Base-by-base conservation (phyloP, 1,140 invertebrate species). In the Drosophila guanche region DNA sequence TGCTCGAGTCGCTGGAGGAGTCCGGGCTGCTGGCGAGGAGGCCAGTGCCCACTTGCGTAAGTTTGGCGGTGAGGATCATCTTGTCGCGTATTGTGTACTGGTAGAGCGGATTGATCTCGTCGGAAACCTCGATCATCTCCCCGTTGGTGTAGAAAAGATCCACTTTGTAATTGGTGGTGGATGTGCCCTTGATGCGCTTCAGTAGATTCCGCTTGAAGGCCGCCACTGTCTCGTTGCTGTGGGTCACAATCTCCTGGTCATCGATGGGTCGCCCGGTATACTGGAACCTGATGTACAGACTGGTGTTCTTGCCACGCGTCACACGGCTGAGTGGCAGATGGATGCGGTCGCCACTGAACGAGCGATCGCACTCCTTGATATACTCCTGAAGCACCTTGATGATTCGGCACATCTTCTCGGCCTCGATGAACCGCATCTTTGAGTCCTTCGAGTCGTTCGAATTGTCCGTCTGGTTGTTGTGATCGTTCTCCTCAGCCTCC, bases 301-400 rank as follows among this genome's bases (percentile, higher is more conserved):
- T 94, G 77, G 98, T 94, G 86, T 98, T 96, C 92, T 98, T 97
- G 14, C 98, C 98, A 60, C 97, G 94, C 75, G 95, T 96, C 10
- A 97, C 96, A 12, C 91, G 76, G 27, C 86, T 84, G 5, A 91
- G 78, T 14, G 90, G 90, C 72, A 99, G 92, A 86, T 98, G 96
- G 79, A 96, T 95, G 66, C 98, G 93, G 91, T 99, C 98, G 7
- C 96, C 96, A 23, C 95, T 95, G 92, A 97, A 99, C 58, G 96
- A 95, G 59, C 95, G 95, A 93, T 99, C 98, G 93, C 98, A 99
- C 92, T 99, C 98, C 66, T 95, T 96, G 57, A 99, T 95, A 91
- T 99, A 99, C 92, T 99, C 98, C 84, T 97, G 95, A 65, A 99
- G 94, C 76, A 99, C 97, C 93, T 97, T 97, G 88, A 99, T 94